phyloP scores from a whole-genome alignment of 2,888 invertebrate species.

The Seira ritae region DNA sequence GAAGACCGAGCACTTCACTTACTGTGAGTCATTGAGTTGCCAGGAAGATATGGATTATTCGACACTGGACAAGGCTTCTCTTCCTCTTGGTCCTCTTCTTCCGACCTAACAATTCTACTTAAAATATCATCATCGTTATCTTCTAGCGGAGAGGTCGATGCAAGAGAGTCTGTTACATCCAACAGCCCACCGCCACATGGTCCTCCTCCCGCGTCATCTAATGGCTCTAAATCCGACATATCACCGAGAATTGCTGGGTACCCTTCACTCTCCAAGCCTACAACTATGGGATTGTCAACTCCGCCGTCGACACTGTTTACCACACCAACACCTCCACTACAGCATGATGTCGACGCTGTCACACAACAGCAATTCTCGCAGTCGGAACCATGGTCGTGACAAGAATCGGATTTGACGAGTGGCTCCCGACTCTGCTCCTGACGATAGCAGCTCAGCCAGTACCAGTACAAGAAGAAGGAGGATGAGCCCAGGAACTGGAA shows the following conservation, averaged over 20 bases:
- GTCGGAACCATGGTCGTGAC: constrained; percentile 49
- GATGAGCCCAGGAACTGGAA: constrained; percentile 62
- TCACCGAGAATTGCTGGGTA: constrained; percentile 54
- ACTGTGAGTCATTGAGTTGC: constrained; percentile 66
- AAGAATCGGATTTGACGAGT: constrained; percentile 55
- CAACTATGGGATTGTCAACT: constrained; percentile 54
- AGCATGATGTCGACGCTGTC: constrained; percentile 38
- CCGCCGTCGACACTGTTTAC: constrained; percentile 24
- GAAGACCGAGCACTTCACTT: constrained; percentile 25
- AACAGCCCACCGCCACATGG: constrained; percentile 33
- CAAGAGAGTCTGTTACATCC: constrained; percentile 46
- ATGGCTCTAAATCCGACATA: constrained; percentile 55
- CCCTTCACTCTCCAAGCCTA: constrained; percentile 51
- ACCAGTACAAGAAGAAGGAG: constrained; percentile 67
- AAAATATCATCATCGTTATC: constrained; percentile 60
- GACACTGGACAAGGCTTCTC: constrained; percentile 60
- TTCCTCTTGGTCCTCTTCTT: constrained; percentile 61
- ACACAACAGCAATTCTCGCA: constrained; percentile 56
- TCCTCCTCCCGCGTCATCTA: constrained; percentile 46
- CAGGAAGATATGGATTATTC: constrained; percentile 67
- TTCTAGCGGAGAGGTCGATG: constrained; percentile 49
- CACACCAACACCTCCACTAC: constrained; percentile 18
- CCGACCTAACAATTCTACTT: constrained; percentile 60
- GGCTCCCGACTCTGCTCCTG: constrained; percentile 56
- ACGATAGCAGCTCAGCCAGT: constrained; percentile 62